A percentile compares a stretch with the other conserved stretches of the same genome.
Evolutionary conservation across 2,888 invertebrate genomes (phyloP).

Genomic region (Catocala fraxini): DNA sequence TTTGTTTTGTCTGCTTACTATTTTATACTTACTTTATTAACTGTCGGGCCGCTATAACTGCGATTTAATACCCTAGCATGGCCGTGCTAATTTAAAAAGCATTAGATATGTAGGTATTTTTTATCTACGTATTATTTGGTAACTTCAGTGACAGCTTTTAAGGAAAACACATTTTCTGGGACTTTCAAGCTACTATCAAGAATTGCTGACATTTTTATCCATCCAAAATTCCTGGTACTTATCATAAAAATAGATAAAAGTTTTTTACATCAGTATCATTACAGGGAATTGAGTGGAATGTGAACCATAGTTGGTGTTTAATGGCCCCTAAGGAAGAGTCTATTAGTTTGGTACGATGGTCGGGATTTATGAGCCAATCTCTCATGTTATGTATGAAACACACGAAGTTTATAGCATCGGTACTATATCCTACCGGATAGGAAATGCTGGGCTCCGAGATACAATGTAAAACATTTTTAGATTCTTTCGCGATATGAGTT

Average conservation of each 20-base stretch:
- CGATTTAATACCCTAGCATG: too few relatives aligned
- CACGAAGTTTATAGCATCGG: conserved; percentile 33
- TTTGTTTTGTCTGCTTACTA: too few relatives aligned
- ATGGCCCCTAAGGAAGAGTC: conserved; percentile 70
- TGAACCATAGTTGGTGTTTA: conserved; percentile 63
- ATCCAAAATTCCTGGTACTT: background rate
- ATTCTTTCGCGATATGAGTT: conserved; percentile 8
- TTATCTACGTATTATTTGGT: too few relatives aligned
- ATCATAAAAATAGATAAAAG: conserved; percentile 27
- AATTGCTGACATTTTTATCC: background rate
- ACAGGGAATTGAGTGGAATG: conserved; percentile 36
- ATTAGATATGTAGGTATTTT: too few relatives aligned
- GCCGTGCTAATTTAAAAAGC: too few relatives aligned
- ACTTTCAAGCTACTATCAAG: background rate
- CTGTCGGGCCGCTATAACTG: too few relatives aligned
- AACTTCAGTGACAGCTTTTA: too few relatives aligned
- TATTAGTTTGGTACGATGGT: conserved; percentile 70
- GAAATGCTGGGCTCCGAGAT: conserved; percentile 5
- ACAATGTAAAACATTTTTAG: conserved; percentile 14
- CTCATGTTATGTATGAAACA: conserved; percentile 58
- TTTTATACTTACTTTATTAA: too few relatives aligned
- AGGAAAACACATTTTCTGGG: too few relatives aligned
- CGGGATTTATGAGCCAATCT: conserved; percentile 72
- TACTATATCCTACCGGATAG: conserved; percentile 7
- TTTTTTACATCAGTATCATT: conserved; percentile 37